Conservation (phyloP, 2,113 vertebrate species). For the Seriola aureovittata region DNA sequence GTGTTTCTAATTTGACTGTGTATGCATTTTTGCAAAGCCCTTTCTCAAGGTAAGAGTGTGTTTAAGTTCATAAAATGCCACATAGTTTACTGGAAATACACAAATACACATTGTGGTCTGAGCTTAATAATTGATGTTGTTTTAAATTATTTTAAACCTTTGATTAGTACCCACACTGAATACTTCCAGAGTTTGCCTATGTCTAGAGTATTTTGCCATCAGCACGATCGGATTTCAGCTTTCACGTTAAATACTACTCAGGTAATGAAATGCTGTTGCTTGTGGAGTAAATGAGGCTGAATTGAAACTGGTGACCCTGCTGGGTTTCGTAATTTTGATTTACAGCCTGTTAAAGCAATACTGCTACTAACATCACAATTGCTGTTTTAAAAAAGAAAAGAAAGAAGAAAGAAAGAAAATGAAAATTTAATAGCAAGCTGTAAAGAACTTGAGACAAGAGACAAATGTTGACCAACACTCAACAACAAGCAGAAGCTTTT, state of each 20-base stretch:
- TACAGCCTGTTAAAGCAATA: conserved; percentile 55
- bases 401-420: conserved; percentile 20
- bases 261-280: conserved; percentile 63
- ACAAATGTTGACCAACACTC: conserved; percentile 58
- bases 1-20: conserved; percentile 51
- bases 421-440: conserved; percentile 36
- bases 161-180: conserved; percentile 31
- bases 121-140: conserved; percentile 15
- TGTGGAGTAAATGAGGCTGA: conserved; percentile 45
- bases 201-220: conserved; percentile 39
- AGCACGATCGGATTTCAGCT: conserved; percentile 39
- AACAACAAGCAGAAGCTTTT: conserved; percentile 26
- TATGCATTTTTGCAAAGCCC: conserved; percentile 44
- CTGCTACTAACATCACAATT: conserved; percentile 8
- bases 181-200: conserved; percentile 22
- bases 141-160: conserved; percentile 47
- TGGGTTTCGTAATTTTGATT: conserved; percentile 64
- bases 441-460: conserved; percentile 22
- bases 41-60: conserved; percentile 57
- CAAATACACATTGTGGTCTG: background rate
- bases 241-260: conserved; percentile 47
- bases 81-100: background rate
- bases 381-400: conserved; percentile 10
- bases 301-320: conserved; percentile 40
- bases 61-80: conserved; percentile 14